Evolutionary conservation across 2,797 vertebrate species (phyloP), one percentile per base, ranked within the genome.

Genomic region (Pelochelys cantorii): DNA sequence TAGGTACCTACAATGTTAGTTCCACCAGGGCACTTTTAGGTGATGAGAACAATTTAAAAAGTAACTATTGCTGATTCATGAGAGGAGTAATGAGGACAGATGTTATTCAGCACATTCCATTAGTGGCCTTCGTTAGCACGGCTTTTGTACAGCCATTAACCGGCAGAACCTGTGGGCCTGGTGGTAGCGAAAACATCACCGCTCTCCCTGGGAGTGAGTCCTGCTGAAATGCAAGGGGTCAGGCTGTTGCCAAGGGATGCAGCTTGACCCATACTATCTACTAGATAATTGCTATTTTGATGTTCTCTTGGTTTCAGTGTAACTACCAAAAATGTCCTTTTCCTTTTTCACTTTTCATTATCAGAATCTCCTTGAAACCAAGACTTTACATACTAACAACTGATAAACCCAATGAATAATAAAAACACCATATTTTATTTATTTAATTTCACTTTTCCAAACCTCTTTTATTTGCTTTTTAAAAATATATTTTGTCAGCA

Each of bases 361-460:
- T 71, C 65, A 71, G 34, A 71, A 7, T 53, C 37, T 3, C 65
- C 11, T 11, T 59, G 9, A 81, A 89, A 89, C 55, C 79, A 59
- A 79, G 11, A 14, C 74, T n/a, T 3, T 27, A 22, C 52, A 8
- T 71, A 31, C 78, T 62, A 62, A 62, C 48, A 80, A n/a, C 29
- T 85, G 79, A 52, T 13, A 62, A 23, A 62, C 84, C 71, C 57
- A 59, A 27, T 56, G 75, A 88, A 79, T 10, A 79, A 42, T 82
- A 48, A 84, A 90, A 95, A 84, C 83, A 54, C 93, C 95, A n/a
- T 86, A 96, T 95, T 90, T 11, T 68, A 91, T 85, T 93, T 6
- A 87, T 84, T 94, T 92, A 87, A 94, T 92, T 95, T 92, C 56
- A 62, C 37, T 95, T 85, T 79, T 55, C 75, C 79, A 15, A 11